A percentile compares a stretch with the other conserved stretches of the same genome.
Conservation (phyloP, 2,797 vertebrate genomes). For the Cossypha caffra region DNA sequence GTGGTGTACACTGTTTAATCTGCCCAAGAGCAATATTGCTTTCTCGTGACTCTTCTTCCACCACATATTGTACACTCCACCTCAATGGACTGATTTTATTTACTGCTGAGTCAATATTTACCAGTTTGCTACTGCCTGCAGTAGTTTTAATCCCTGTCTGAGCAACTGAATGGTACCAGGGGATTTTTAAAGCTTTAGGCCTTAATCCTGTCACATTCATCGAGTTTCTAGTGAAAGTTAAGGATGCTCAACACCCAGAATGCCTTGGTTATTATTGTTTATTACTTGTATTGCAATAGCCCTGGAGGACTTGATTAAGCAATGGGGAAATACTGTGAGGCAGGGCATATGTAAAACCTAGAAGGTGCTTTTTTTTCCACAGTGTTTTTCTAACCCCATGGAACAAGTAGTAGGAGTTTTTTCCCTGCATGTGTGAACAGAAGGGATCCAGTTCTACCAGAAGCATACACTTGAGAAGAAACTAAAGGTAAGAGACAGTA, state of each 20-base stretch:
- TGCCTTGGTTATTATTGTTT: not conserved
- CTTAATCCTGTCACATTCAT: not conserved
- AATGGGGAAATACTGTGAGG: not conserved
- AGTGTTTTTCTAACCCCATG: not conserved
- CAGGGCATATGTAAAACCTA: not conserved
- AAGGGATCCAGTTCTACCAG: not conserved
- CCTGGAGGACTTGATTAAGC: not conserved
- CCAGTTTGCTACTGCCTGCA: slow-evolving; percentile 15
- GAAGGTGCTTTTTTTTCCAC: not conserved
- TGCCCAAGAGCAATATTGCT: not conserved
- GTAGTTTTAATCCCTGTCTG: slow-evolving; percentile 28
- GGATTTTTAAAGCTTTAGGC: slow-evolving; percentile 2
- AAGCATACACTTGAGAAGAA: not conserved
- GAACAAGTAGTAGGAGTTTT: not conserved
- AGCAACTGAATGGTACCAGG: slow-evolving; percentile 24
- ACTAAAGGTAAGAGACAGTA: not conserved
- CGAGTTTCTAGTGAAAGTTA: not conserved
- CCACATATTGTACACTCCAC: not conserved
- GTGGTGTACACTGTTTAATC: slow-evolving; percentile 1
- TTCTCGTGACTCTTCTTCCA: slow-evolving; percentile 14
- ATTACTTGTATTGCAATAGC: not conserved
- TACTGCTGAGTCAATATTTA: slow-evolving; percentile 64
- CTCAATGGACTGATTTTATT: slow-evolving; percentile 31
- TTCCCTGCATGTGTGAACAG: not conserved
- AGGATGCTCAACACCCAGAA: not conserved